These are phyloP conservation scores for Aphrocallistes beatrix DNA, from an alignment of 37 sponge, comb jelly and placozoan species.

Conservation along the genomic window DNA sequence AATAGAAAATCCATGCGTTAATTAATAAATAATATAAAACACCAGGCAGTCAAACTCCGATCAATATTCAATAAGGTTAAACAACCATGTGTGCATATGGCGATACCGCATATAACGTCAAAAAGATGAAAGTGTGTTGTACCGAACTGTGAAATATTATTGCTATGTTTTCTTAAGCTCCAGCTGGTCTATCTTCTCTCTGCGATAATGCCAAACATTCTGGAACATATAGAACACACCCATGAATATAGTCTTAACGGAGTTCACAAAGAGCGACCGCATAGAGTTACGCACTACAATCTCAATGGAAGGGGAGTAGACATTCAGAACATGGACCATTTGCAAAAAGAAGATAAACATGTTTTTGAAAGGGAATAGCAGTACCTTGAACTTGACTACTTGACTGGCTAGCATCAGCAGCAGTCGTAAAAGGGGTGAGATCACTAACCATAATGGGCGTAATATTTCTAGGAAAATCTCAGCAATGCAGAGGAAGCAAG, in stretches of 20 bases:
- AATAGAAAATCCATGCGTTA: too few relatives aligned
- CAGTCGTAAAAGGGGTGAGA: background rate
- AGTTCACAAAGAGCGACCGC: background rate
- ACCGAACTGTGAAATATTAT: background rate
- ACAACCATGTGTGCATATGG: too few relatives aligned
- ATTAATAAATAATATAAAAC: too few relatives aligned
- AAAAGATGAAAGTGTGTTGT: too few relatives aligned
- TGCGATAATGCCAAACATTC: background rate
- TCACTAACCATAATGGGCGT: background rate
- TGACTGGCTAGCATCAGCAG: background rate
- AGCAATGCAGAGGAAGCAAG: background rate
- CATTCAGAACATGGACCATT: background rate
- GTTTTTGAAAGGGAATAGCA: background rate
- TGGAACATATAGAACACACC: background rate
- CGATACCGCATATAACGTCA: too few relatives aligned
- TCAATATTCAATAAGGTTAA: too few relatives aligned
- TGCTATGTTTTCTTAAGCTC: background rate
- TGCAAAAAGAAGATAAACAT: background rate
- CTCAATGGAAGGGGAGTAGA: background rate
- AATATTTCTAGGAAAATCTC: background rate
- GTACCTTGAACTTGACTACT: background rate
- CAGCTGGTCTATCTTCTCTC: background rate
- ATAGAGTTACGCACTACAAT: conserved; percentile 17
- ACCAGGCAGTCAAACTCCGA: too few relatives aligned
- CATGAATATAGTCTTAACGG: conserved; percentile 6